Base-by-base conservation (phyloP, 2,797 vertebrate species). In the Sebastes matsubarae region DNA sequence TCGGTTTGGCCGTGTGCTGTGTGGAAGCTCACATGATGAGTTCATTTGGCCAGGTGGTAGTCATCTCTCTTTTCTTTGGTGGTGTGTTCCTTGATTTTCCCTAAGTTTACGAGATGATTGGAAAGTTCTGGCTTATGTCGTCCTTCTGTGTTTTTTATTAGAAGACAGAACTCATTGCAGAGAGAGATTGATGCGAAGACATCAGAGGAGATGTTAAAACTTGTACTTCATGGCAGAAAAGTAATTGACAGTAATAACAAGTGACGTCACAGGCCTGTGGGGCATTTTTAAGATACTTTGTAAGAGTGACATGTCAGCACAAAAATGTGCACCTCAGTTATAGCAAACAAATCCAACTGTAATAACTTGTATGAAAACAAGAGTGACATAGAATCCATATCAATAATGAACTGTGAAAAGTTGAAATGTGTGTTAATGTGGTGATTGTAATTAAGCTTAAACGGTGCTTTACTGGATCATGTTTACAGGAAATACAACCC, bases 41-140 rank as follows among this genome's bases (percentile, higher is more conserved):
- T 86, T 88, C 64, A 80, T 79, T 72, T 72, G 70, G 38, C 86
- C 84, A 91, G 83, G 79, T 90, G 78, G 75, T 78, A 29, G 52
- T 72, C 18, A 3, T 88, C 80, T 84, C n/a, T 64, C n/a, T 64
- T 85, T 72, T 30, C 69, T 50, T 65, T 77, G 25, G 6, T 63
- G 64, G 52, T 24, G 2, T 18, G 67, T 63, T 70, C 64, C 67
- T 71, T 66, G 11, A 72, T 77, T 38, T 80, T 83, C 30, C 20
- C 54, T 2, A 24, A 25, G 32, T 46, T 64, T 71, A 58, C 36
- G 29, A 80, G 64, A 36, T 34, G 10, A 38, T 74, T 29, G 6
- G 20, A 79, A 52, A 72, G 59, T 81, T 54, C 57, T 25, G 46
- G 58, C 68, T 81, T 52, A 64, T 75, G 70, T 61, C 80, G 50